phyloP scores from a whole-genome alignment of 2,888 invertebrate genomes.

The Chorisops tibialis region DNA sequence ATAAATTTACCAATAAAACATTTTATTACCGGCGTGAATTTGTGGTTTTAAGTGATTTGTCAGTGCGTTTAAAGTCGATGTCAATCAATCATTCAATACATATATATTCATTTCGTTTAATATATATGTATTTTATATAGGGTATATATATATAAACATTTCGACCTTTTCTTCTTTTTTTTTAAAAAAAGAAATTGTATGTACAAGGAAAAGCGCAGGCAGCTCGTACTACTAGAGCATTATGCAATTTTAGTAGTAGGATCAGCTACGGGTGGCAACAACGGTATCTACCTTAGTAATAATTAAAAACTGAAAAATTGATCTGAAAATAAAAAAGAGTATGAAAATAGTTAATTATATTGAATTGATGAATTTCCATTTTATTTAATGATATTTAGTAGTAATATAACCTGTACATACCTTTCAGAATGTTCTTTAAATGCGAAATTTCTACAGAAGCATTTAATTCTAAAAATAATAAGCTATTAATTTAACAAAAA shows the following conservation, averaged over 20 bases:
- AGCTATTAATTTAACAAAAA: too few relatives aligned
- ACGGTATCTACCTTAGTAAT: constrained; percentile 14
- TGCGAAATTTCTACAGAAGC: too few relatives aligned
- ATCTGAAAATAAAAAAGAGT: constrained; percentile 5
- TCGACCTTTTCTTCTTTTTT: background rate
- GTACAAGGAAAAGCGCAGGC: constrained; percentile 16
- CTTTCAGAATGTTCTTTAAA: too few relatives aligned
- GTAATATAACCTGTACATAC: too few relatives aligned
- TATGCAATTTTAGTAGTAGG: constrained; percentile 13
- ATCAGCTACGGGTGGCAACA: constrained; percentile 25
- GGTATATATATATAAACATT: background rate
- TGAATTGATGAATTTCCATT: too few relatives aligned
- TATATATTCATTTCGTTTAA: background rate
- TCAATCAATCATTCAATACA: constrained; percentile 9
- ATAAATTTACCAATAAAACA: background rate
- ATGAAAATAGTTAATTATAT: background rate
- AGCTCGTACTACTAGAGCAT: constrained; percentile 9
- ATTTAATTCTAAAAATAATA: too few relatives aligned
- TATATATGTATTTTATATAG: background rate
- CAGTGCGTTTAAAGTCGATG: constrained; percentile 3
- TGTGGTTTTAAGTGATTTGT: constrained; percentile 16
- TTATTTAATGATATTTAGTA: too few relatives aligned
- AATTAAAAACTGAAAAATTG: constrained; percentile 1
- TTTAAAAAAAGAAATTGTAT: background rate
- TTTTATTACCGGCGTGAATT: background rate